Evolutionary conservation across 2,888 invertebrate species (phyloP), one percentile per base, ranked within the genome.

Genomic region (Synanthedon formicaeformis): DNA sequence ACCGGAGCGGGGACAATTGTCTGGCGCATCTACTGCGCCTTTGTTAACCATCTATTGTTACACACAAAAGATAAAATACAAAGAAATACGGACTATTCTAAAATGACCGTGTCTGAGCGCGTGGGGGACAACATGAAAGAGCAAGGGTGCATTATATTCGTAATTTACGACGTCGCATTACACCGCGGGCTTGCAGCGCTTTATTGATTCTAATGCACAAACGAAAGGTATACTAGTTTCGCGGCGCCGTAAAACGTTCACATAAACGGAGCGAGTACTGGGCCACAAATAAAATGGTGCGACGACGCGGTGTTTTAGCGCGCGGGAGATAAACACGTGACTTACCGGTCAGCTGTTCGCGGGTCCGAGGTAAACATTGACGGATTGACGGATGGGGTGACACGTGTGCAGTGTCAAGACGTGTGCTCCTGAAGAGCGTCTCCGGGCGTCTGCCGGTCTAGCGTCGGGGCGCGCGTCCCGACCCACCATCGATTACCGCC

Each of bases 381-480:
- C 72, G 78, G 77, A 72, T 77, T 72, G 77, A 59, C 58, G 61
- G 66, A 72, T 71, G 63, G 73, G 66, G 73, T 75, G 75, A 63
- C 71, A 66, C 67, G 63, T 67, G 69, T 54, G 55, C 40, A 40
- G 51, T 10, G 51, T 48, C 48, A 75, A 72, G 70, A 72, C 81
- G 80, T 81, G 76, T 70, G 75, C 60, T 68, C 78, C 65, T 88
- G 65, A 81, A 81, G 68, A 88, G 75, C 84, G 73, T 87, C 88
- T 69, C 83, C 81, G 80, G 87, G 85, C 88, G 89, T 89, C 88
- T 89, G 88, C 81, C 81, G 86, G 89, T 89, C 89, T 86, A 80
- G 86, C 88, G 87, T 83, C 86, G 90, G 80, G 89, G 82, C 87
- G 82, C 81, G 89, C 81, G 76, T 73, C 78, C 81, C 81, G 81